Base-by-base conservation (phyloP, 2,113 vertebrate genomes). In the Ammospiza caudacuta region DNA sequence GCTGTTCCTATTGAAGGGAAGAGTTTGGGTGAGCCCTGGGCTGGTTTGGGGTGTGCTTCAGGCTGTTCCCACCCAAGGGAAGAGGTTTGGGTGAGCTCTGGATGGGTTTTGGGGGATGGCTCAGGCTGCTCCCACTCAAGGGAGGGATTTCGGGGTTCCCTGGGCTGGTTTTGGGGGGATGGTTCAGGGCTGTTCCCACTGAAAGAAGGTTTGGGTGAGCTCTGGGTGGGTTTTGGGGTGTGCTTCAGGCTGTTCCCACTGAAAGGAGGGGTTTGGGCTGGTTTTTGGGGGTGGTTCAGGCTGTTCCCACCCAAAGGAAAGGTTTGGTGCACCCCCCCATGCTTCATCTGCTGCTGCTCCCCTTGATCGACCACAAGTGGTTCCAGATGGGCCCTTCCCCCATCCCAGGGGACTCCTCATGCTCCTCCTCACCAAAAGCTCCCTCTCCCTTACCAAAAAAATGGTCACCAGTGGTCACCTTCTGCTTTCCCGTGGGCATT, bases 341-440 rank as follows among this genome's bases (percentile, higher is more conserved):
- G 37, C 37, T 29, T 84, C 76, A 11, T 39, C 62, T 49, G 47
- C 8, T 44, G 43, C 92, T 4, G 75, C 43, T 79, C 52, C 28
- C 23, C 0, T 0, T 0, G 5, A 18, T 21, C 0, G 0, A 43
- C 22, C 14, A 12, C 54, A 25, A 79, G 54, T n/a, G 9, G 12
- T 25, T 91, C 90, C 95, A 89, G 90, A 47, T 39, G 72, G 76
- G 46, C 29, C 76, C 27, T 94, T 90, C 72, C 72, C 31, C 75
- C 76, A 39, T 37, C 64, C 72, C 64, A 10, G 0, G 18, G 81
- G 73, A 64, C 15, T 89, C 29, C 76, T 86, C 6, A 0, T 23
- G 31, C 49, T 64, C 6, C 0, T 75, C 47, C 43, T 67, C 12
- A 2, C 77, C 88, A 52, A 62, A 63, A 75, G 5, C 55, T 54